phyloP scores from a whole-genome alignment of 2,888 invertebrate species.

The Synanthedon vespiformis region DNA sequence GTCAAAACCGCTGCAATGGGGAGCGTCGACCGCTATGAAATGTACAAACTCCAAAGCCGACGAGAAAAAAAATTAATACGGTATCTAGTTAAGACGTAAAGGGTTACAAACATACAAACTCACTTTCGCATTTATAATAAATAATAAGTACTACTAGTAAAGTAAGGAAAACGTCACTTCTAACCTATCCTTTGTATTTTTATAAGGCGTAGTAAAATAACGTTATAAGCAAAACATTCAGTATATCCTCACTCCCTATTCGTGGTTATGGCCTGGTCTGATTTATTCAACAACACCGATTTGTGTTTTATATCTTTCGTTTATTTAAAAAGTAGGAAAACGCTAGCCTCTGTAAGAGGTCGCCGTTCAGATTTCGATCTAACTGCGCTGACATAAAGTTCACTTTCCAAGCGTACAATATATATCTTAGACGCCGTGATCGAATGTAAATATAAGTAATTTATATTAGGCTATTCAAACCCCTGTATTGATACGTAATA shows the following conservation, averaged over 20 bases:
- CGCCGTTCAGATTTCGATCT: neutral
- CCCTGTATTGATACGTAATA: constrained; percentile 9
- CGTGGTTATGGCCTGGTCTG: constrained; percentile 4
- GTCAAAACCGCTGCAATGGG: neutral
- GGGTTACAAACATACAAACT: too few species aligned
- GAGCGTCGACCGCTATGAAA: neutral
- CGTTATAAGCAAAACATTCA: neutral
- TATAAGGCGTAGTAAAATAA: neutral
- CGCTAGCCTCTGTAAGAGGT: neutral
- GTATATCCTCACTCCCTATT: constrained; percentile 1
- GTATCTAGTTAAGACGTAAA: too few species aligned
- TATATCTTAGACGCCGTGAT: neutral
- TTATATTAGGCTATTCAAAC: constrained; percentile 13
- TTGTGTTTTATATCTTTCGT: constrained; percentile 11
- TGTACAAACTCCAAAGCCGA: neutral
- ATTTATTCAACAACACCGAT: constrained; percentile 14
- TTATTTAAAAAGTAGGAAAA: constrained; percentile 8
- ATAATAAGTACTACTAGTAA: too few species aligned
- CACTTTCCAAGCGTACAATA: constrained; percentile 2
- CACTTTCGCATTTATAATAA: too few species aligned
- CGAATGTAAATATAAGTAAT: constrained; percentile 1
- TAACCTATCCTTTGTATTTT: too few species aligned
- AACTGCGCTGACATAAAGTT: constrained; percentile 1
- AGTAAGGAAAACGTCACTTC: too few species aligned
- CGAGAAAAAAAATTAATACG: too few species aligned